phyloP scores from a whole-genome alignment of 2,888 invertebrate species.

The Phalangium opilio region DNA sequence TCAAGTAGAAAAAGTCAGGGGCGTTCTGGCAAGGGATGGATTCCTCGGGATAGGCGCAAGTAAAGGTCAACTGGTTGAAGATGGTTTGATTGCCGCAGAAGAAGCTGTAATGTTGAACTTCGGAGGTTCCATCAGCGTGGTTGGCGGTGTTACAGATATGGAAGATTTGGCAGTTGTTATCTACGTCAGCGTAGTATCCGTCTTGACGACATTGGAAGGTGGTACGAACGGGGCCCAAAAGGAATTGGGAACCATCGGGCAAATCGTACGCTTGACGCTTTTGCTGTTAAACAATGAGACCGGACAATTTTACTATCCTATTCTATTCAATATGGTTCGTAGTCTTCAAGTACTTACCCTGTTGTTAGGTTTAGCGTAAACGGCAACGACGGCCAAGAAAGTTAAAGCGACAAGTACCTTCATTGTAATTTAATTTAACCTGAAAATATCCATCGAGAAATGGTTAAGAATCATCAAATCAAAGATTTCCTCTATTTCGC shows the following conservation, averaged over 20 bases:
- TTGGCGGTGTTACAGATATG: slow-evolving; percentile 16
- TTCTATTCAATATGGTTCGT: too few species aligned
- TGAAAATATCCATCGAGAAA: too few species aligned
- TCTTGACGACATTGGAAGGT: slow-evolving; percentile 13
- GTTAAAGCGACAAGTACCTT: too few species aligned
- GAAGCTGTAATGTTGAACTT: slow-evolving; percentile 16
- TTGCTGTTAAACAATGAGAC: slow-evolving; percentile 6
- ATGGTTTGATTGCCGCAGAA: slow-evolving; percentile 18
- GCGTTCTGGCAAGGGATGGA: slow-evolving; percentile 15
- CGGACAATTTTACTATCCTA: too few species aligned
- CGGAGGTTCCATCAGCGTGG: slow-evolving; percentile 8
- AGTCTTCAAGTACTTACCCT: too few species aligned
- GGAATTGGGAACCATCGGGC: slow-evolving; percentile 14
- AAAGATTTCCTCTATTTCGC: too few species aligned
- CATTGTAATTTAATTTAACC: too few species aligned
- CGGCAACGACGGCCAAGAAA: too few species aligned
- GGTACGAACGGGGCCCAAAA: slow-evolving; percentile 14
- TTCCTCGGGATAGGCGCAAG: slow-evolving; percentile 15
- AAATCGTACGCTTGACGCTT: slow-evolving; percentile 15
- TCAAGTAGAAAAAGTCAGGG: slow-evolving; percentile 16
- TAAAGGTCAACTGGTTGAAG: slow-evolving; percentile 16
- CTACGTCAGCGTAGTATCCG: slow-evolving; percentile 17
- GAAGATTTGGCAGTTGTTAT: slow-evolving; percentile 19
- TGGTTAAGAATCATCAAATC: too few species aligned
- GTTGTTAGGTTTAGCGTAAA: too few species aligned